Conservation (phyloP, 2,113 vertebrate species). For the Baryphthengus martii region DNA sequence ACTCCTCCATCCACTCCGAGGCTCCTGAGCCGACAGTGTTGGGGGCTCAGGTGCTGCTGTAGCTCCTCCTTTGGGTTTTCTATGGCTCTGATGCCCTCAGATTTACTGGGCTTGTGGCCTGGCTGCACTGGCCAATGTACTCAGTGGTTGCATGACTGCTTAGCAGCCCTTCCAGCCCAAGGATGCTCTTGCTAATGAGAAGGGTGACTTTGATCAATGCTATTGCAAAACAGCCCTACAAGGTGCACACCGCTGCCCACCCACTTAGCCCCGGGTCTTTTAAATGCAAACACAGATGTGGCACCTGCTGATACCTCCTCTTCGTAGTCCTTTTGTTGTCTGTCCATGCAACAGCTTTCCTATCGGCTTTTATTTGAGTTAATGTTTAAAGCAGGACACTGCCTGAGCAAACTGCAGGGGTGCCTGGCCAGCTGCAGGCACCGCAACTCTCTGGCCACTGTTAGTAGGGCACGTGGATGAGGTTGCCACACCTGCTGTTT, state of each 20-base stretch:
- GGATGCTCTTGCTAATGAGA: background rate
- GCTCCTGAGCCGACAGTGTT: rapidly evolving
- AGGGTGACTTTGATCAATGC: background rate
- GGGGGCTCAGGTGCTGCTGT: background rate
- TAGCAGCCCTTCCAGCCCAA: background rate
- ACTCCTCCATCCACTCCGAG: background rate
- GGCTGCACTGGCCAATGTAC: rapidly evolving
- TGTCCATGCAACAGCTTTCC: background rate
- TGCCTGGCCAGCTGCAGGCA: background rate
- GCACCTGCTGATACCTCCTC: background rate
- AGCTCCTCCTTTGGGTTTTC: background rate
- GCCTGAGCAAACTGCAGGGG: background rate
- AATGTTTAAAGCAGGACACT: background rate
- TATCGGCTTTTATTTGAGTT: background rate
- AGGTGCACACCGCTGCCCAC: background rate
- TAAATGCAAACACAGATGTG: background rate
- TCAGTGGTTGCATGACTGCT: background rate
- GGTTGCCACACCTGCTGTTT: rapidly evolving
- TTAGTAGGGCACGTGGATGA: background rate
- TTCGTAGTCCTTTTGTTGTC: background rate
- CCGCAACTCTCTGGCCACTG: background rate
- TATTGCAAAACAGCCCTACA: background rate
- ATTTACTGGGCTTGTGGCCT: rapidly evolving
- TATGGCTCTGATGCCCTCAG: background rate
- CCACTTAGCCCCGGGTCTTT: rapidly evolving